Percentiles rank a stretch among this genome's conserved stretches.
phyloP scores from a whole-genome alignment of 2,113 vertebrate species.

The Mixornis gularis region DNA sequence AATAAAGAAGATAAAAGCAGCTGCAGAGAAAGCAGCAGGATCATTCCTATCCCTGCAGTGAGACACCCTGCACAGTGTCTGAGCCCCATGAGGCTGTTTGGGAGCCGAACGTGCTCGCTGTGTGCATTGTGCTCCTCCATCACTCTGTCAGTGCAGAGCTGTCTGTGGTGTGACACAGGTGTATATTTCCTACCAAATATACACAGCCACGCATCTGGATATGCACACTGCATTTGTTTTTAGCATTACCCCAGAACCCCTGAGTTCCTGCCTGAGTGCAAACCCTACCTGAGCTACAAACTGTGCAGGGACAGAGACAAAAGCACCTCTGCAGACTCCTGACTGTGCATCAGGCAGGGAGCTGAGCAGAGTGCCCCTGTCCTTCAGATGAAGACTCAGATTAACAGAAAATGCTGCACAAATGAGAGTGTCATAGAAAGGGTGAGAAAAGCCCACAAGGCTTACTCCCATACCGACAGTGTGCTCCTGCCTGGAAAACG shows the following conservation, averaged over 20 bases:
- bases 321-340: neutral
- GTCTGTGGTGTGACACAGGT: neutral
- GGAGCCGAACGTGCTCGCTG: neutral
- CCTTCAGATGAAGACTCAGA: neutral
- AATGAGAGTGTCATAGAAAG: neutral
- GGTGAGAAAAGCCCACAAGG: neutral
- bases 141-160: neutral
- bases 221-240: neutral
- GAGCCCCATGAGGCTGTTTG: rapidly evolving
- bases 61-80: too few species aligned
- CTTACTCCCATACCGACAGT: neutral
- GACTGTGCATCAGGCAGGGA: neutral
- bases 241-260: rapidly evolving
- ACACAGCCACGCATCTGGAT: rapidly evolving
- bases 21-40: neutral
- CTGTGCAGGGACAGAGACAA: neutral
- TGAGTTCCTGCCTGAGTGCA: neutral
- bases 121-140: rapidly evolving
- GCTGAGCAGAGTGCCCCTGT: neutral
- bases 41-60: neutral
- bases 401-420: neutral
- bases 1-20: neutral
- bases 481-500: neutral
- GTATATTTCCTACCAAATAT: neutral
- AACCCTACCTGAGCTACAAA: neutral